phyloP scores from a whole-genome alignment of 2,113 vertebrate genomes.

The Malurus melanocephalus region DNA sequence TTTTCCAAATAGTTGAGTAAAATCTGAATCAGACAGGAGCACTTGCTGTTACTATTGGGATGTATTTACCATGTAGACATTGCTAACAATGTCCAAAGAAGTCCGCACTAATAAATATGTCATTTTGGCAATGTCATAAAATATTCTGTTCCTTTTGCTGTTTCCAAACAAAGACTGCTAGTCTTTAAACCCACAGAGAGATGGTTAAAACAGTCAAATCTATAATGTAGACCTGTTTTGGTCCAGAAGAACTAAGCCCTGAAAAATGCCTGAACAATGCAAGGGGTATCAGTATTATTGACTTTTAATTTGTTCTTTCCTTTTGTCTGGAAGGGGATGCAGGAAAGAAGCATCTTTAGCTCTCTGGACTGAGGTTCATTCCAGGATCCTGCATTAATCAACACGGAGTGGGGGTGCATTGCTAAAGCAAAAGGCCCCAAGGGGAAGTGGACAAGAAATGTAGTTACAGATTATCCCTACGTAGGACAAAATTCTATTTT shows the following conservation, averaged over 20 bases:
- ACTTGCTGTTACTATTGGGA: background rate
- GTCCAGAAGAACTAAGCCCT: background rate
- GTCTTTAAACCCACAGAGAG: background rate
- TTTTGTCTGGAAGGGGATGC: background rate
- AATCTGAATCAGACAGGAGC: background rate
- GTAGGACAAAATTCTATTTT: background rate
- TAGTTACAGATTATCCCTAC: background rate
- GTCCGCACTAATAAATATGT: background rate
- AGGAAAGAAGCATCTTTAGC: background rate
- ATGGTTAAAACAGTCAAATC: background rate
- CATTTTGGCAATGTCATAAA: background rate
- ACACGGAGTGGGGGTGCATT: fast-evolving
- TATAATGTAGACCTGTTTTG: background rate
- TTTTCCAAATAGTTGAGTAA: background rate
- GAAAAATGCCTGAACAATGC: background rate
- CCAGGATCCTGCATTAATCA: background rate
- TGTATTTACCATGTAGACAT: background rate
- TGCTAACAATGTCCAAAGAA: background rate
- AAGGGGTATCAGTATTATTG: background rate
- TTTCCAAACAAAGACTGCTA: background rate
- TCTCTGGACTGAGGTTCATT: background rate
- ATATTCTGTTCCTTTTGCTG: background rate
- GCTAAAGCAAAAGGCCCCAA: background rate
- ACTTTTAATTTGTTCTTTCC: background rate
- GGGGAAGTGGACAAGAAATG: background rate